phyloP scores from a whole-genome alignment of 2,113 vertebrate genomes.

The Stegostoma tigrinum region DNA sequence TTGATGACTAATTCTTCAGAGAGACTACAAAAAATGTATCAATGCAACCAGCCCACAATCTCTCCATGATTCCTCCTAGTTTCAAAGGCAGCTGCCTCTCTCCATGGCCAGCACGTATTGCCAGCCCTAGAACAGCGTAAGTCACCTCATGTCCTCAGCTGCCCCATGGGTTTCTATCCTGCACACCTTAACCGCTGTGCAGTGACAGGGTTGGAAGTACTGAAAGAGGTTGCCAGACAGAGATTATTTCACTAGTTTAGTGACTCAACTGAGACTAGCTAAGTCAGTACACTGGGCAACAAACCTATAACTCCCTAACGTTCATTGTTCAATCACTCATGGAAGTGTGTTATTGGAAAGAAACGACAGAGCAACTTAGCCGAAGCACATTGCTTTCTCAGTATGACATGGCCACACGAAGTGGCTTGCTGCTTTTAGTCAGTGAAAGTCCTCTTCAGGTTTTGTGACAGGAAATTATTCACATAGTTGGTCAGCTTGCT shows the following conservation, averaged over 20 bases:
- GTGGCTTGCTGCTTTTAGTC: not conserved
- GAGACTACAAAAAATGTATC: not conserved
- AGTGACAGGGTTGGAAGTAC: not conserved
- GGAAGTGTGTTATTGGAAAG: not conserved
- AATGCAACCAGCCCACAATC: not conserved
- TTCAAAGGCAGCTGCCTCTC: not conserved
- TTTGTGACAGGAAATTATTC: not conserved
- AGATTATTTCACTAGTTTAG: not conserved
- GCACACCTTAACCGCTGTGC: too few species aligned
- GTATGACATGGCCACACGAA: not conserved
- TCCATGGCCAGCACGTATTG: not conserved
- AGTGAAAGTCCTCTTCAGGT: not conserved
- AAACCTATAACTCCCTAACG: not conserved
- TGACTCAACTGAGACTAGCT: not conserved
- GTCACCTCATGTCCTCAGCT: not conserved
- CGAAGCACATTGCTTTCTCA: not conserved
- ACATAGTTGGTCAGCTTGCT: not conserved
- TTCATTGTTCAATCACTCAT: not conserved
- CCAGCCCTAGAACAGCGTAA: not conserved
- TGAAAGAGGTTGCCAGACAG: not conserved
- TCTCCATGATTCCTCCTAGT: not conserved
- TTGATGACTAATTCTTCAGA: not conserved
- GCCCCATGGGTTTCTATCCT: not conserved
- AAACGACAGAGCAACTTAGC: not conserved
- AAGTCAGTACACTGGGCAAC: not conserved